phyloP scores from a whole-genome alignment of 2,113 vertebrate species.

The Nibea coibor region DNA sequence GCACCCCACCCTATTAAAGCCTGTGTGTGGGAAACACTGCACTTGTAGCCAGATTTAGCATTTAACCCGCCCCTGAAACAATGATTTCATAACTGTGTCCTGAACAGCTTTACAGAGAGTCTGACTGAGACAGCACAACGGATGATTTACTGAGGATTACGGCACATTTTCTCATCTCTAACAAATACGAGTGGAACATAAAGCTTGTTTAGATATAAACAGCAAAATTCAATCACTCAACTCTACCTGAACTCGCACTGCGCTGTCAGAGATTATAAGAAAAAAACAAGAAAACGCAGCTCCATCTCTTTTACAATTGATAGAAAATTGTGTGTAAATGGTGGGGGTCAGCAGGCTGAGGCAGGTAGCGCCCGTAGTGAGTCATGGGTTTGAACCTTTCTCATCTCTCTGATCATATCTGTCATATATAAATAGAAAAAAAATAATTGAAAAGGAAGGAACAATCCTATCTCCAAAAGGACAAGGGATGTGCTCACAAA shows the following conservation, averaged over 20 bases:
- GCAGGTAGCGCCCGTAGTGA: background rate
- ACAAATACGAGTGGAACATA: constrained; percentile 18
- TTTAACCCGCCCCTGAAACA: constrained; percentile 53
- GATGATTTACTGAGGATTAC: constrained; percentile 49
- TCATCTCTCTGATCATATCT: background rate
- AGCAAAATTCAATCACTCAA: constrained; percentile 18
- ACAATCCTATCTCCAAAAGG: background rate
- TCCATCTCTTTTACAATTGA: background rate
- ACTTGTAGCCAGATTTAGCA: constrained; percentile 63
- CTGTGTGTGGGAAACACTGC: constrained; percentile 61
- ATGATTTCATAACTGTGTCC: constrained; percentile 59
- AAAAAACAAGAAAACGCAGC: background rate
- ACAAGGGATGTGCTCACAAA: background rate
- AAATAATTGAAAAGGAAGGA: constrained; percentile 7
- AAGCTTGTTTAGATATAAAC: constrained; percentile 40
- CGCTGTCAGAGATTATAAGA: background rate
- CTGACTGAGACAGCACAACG: constrained; percentile 38
- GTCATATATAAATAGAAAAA: background rate
- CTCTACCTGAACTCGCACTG: constrained; percentile 6
- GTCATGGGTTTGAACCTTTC: background rate
- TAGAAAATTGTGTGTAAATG: constrained; percentile 7
- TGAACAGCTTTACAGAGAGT: constrained; percentile 39
- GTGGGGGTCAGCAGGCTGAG: background rate
- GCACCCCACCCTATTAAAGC: constrained; percentile 31
- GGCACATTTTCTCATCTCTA: constrained; percentile 35